Evolutionary conservation across 2,797 vertebrate species (phyloP).

Genomic region (Eidolon dupreanum): DNA sequence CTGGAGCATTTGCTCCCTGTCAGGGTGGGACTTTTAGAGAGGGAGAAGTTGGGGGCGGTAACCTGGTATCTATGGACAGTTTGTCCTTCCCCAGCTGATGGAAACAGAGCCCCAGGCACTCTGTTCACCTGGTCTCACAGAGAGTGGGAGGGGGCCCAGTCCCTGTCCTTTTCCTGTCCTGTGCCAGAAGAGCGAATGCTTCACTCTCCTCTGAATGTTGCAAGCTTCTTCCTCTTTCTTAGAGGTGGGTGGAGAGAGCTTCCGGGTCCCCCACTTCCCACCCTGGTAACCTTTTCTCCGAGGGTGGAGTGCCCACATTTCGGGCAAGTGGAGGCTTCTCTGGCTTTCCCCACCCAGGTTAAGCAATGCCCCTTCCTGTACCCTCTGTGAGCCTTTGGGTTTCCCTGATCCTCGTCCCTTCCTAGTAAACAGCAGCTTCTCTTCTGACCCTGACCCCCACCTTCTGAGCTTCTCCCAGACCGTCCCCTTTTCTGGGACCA

Average conservation of each 20-base stretch:
- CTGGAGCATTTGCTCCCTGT: not conserved
- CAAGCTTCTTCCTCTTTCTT: conserved; percentile 76
- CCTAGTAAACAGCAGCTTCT: conserved; percentile 56
- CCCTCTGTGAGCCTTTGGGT: not conserved
- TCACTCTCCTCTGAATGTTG: conserved; percentile 54
- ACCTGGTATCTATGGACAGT: not conserved
- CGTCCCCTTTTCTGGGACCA: not conserved
- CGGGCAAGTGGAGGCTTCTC: conserved; percentile 21
- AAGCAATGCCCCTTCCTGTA: conserved; percentile 72
- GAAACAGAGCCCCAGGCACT: not conserved
- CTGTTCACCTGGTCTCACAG: not conserved
- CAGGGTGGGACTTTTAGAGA: not conserved
- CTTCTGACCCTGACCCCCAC: not conserved
- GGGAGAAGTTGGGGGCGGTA: not conserved
- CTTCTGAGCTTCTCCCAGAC: not conserved
- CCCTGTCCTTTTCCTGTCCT: conserved; percentile 41
- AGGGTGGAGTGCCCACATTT: conserved; percentile 71
- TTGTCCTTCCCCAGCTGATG: not conserved
- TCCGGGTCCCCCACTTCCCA: conserved; percentile 37
- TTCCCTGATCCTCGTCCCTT: not conserved
- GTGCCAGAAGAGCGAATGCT: conserved; percentile 39
- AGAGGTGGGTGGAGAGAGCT: conserved; percentile 60
- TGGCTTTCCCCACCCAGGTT: conserved; percentile 63
- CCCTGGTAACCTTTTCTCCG: conserved; percentile 60
- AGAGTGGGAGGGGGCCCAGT: not conserved